A percentile compares a stretch with the other conserved stretches of the same genome.
Evolutionary conservation across 2,113 vertebrate species (phyloP).

Genomic region (Henicopernis longicauda): DNA sequence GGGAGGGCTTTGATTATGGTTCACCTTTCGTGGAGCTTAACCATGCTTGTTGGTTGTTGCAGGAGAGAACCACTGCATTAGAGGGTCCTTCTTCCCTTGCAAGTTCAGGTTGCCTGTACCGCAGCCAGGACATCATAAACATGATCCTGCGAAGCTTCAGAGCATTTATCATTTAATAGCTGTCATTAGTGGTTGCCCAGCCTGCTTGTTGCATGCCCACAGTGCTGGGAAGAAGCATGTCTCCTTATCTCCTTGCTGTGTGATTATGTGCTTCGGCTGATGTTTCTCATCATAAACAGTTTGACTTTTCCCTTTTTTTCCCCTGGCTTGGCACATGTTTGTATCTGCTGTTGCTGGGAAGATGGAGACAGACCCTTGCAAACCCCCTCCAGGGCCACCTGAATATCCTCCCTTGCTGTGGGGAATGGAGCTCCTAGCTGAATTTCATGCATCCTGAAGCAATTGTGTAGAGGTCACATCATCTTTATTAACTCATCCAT

Average conservation of each 20-base stretch:
- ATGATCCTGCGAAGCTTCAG: background rate
- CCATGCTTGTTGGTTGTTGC: background rate
- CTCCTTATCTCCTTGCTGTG: background rate
- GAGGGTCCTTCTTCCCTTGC: background rate
- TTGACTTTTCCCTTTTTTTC: background rate
- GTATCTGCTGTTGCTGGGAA: background rate
- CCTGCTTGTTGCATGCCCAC: background rate
- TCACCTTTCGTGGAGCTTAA: background rate
- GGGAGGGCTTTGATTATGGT: background rate
- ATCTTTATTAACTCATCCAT: conserved; percentile 14
- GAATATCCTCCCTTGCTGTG: background rate
- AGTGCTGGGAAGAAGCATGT: background rate
- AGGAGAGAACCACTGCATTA: background rate
- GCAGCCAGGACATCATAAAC: background rate
- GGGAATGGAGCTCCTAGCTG: background rate
- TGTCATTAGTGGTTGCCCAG: background rate
- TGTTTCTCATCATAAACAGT: background rate
- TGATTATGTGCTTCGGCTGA: background rate
- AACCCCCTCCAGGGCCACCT: background rate
- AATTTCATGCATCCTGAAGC: conserved; percentile 46
- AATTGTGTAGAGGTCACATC: background rate
- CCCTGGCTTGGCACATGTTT: background rate
- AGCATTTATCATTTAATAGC: background rate
- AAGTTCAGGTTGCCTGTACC: background rate
- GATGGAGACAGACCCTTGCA: background rate